Base-by-base conservation (phyloP, 2,888 invertebrate genomes). In the Prosopocoilus inquinatus region DNA sequence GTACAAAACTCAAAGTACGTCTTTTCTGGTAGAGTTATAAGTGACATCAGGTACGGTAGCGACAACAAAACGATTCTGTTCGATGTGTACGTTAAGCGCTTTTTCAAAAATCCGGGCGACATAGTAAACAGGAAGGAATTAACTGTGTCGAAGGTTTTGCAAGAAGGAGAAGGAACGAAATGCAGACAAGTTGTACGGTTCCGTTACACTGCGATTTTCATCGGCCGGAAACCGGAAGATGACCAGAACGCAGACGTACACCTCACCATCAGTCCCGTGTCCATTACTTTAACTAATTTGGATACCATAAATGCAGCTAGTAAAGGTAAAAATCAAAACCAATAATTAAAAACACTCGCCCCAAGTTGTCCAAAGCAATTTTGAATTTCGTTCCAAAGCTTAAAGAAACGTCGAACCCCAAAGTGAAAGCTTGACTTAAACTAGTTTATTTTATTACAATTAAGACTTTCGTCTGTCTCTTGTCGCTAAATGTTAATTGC, bases 201-300 rank as follows among this genome's bases (percentile, higher is more conserved):
- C 54, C 71, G 74, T 62, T 77, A 74, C 62, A 75, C 74, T 9
- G 77, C 75, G 13, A 76, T 77, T 61, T 77, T 77, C 66, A 68
- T 76, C 34, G 77, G 74, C 12, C 61, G 67, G 57, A 72, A 70
- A 60, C 64, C 69, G 48, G 50, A 63, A 59, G 66, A 64, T 57
- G 53, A 60, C 11, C 62, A 65, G 48, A 69, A 70, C 59, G 67
- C 64, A 60, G 73, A 75, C 63, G 67, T 77, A 35, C 63, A 71
- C 54, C 71, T 78, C 54, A 69, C 66, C 50, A 64, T 75, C 61
- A 70, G 70, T 56, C 78, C 78, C 38, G 70, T 79, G 58, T 74
- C 78, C 47, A 75, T 79, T 61, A 78, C 78, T 44, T 68, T 79
- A 49, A 70, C 68, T 50, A 78, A 78, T 67, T 68, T 79, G 69